These are phyloP conservation scores for Linnaemya vulpina DNA, from an alignment of 2,888 invertebrate species.

Conservation along the genomic window DNA sequence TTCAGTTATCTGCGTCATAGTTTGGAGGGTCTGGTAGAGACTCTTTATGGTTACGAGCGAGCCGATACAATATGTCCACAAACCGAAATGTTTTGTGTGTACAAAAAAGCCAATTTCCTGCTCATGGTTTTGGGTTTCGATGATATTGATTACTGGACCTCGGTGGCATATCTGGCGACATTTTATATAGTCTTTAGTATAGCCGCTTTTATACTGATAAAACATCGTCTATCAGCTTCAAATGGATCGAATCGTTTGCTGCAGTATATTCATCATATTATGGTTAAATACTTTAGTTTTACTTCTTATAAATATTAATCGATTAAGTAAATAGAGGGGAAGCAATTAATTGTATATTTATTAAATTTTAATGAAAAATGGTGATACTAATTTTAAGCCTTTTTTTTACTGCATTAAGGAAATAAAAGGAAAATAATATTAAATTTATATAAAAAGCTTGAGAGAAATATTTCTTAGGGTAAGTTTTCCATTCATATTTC, in stretches of 20 bases:
- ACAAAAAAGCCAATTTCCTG: constrained; percentile 89
- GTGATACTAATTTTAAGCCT: constrained; percentile 58
- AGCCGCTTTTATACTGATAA: constrained; percentile 88
- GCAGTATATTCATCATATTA: constrained; percentile 87
- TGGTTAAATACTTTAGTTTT: constrained; percentile 86
- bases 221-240: constrained; percentile 87
- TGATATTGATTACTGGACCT: constrained; percentile 87
- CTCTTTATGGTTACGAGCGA: constrained; percentile 91
- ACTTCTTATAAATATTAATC: constrained; percentile 81
- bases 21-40: constrained; percentile 90
- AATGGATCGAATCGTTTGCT: constrained; percentile 88
- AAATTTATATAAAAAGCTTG: neutral
- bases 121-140: constrained; percentile 90
- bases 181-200: constrained; percentile 89
- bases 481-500: neutral
- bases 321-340: neutral
- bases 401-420: constrained; percentile 7
- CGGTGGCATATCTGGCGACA: constrained; percentile 87
- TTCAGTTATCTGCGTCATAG: constrained; percentile 92
- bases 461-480: neutral
- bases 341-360: neutral
- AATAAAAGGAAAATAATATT: neutral
- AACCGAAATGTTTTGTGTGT: constrained; percentile 89
- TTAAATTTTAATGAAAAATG: constrained; percentile 20
- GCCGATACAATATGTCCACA: constrained; percentile 89